Evolutionary conservation across 1,140 invertebrate species (phyloP).

Genomic region (Riptortus pedestris): DNA sequence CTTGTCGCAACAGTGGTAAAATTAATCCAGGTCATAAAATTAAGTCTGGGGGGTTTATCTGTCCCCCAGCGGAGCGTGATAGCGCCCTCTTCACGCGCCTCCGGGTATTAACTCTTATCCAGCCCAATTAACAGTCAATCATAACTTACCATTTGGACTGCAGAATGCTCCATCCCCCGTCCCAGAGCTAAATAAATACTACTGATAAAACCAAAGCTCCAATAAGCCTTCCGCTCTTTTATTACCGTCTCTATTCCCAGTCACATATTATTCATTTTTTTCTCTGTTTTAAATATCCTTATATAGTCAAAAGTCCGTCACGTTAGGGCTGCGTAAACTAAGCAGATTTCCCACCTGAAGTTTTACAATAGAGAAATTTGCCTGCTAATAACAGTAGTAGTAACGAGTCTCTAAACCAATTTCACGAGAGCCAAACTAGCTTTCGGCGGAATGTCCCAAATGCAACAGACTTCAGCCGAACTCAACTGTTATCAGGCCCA

Average conservation of each 20-base stretch:
- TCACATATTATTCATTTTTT: not conserved
- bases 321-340: too few relatives aligned
- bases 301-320: too few relatives aligned
- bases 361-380: too few relatives aligned
- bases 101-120: constrained; percentile 5
- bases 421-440: too few relatives aligned
- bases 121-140: constrained; percentile 5
- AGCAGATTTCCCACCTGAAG: too few relatives aligned
- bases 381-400: too few relatives aligned
- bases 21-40: constrained; percentile 10
- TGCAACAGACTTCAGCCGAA: too few relatives aligned
- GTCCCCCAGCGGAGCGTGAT: not conserved
- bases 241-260: not conserved
- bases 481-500: too few relatives aligned
- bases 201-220: not conserved
- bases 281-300: not conserved
- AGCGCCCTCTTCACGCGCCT: too few relatives aligned
- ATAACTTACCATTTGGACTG: not conserved
- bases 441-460: too few relatives aligned
- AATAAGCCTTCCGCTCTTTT: not conserved
- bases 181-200: not conserved
- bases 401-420: too few relatives aligned
- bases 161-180: not conserved
- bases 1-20: too few relatives aligned
- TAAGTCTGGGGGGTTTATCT: not conserved